Conservation (phyloP, 2,797 vertebrate species). For the Vipera latastei region DNA sequence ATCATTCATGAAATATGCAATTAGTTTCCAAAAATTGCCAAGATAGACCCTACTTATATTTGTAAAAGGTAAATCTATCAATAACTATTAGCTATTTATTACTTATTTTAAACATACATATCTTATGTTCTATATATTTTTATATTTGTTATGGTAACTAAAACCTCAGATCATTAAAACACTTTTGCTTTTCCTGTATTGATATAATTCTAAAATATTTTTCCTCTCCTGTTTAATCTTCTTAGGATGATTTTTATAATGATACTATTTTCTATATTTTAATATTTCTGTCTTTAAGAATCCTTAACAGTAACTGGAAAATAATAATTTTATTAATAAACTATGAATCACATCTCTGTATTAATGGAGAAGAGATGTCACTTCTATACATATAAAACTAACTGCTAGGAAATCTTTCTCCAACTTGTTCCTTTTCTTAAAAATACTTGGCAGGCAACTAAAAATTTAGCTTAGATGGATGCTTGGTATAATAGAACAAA, state of each 20-base stretch:
- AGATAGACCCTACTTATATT: neutral
- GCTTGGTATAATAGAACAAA: neutral
- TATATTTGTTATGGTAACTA: neutral
- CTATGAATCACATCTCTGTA: neutral
- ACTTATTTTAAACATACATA: neutral
- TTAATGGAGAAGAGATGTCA: neutral
- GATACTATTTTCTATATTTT: neutral
- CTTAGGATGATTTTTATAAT: neutral
- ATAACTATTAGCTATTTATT: neutral
- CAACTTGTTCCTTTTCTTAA: neutral
- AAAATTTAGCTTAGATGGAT: neutral
- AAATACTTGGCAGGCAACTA: neutral
- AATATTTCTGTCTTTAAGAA: neutral
- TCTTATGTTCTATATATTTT: neutral
- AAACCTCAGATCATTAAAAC: neutral
- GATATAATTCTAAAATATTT: neutral
- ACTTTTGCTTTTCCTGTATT: neutral
- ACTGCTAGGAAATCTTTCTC: neutral
- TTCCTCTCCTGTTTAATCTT: neutral
- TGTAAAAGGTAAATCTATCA: neutral
- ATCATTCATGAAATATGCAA: neutral
- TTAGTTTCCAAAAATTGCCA: neutral
- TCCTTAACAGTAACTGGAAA: neutral
- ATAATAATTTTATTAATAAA: neutral
- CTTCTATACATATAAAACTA: neutral